Conservation (phyloP, 1,140 invertebrate species). For the Bicyclus anynana region DNA sequence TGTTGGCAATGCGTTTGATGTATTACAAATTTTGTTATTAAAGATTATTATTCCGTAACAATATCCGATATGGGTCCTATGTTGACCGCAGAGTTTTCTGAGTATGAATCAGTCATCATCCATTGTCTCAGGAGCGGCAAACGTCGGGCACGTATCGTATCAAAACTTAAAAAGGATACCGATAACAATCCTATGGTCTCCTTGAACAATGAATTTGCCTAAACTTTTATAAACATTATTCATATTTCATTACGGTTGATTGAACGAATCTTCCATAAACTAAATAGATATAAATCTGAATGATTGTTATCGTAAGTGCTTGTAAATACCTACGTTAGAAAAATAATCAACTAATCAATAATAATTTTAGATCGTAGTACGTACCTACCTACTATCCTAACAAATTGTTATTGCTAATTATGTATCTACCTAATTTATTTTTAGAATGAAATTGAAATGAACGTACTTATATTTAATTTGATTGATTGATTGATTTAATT, state of each 20-base stretch:
- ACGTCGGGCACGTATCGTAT: constrained; percentile 25
- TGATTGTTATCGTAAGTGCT: background rate
- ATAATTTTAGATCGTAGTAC: no score
- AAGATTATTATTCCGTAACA: constrained; percentile 11
- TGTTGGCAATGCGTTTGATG: background rate
- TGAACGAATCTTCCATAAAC: background rate
- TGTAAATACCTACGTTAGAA: background rate
- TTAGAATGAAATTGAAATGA: no score
- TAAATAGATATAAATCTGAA: background rate
- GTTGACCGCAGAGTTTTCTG: constrained; percentile 17
- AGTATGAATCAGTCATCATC: constrained; percentile 28
- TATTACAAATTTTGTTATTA: constrained; percentile 18
- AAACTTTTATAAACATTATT: constrained; percentile 1
- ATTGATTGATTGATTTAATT: no score
- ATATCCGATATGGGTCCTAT: constrained; percentile 1
- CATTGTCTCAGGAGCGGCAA: constrained; percentile 31
- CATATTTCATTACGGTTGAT: background rate
- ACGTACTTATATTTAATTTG: no score
- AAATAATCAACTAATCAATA: background rate
- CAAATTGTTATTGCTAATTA: no score
- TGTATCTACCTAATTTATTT: no score
- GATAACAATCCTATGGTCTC: constrained; percentile 23
- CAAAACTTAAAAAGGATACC: constrained; percentile 23
- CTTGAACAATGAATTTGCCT: constrained; percentile 19
- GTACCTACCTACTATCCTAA: no score